These are phyloP conservation scores for Phallusia fumigata DNA, from an alignment of 23 tunicate species.

Conservation along the genomic window DNA sequence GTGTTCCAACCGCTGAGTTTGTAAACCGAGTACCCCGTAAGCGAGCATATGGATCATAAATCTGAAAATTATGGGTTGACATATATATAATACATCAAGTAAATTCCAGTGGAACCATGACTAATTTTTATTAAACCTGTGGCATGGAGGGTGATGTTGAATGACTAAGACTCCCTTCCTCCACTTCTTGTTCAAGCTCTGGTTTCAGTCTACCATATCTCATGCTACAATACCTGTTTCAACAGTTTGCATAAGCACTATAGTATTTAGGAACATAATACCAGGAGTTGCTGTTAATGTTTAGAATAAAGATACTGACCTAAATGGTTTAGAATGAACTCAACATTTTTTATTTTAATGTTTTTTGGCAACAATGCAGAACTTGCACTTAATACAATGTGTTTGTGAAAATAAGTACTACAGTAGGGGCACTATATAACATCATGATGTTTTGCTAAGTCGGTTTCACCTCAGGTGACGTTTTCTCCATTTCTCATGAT, in stretches of 20 bases:
- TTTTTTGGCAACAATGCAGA: no score
- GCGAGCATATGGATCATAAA: slow-evolving; percentile 72
- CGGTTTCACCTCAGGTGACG: slow-evolving; percentile 63
- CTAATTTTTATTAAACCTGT: slow-evolving; percentile 39
- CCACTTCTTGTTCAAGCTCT: slow-evolving; percentile 69
- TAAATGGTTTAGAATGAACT: no score
- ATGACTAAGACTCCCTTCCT: slow-evolving; percentile 48
- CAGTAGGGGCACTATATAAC: no score
- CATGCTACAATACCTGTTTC: slow-evolving; percentile 67
- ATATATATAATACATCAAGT: not conserved
- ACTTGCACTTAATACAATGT: no score
- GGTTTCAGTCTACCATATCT: slow-evolving; percentile 75
- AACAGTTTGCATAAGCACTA: no score
- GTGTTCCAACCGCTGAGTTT: slow-evolving; percentile 57
- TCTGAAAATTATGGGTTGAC: slow-evolving; percentile 18
- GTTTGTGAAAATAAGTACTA: no score
- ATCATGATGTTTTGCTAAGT: no score
- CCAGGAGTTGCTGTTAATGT: no score
- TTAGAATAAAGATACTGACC: not conserved
- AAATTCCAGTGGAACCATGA: not conserved
- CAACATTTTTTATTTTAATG: no score
- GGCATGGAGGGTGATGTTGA: slow-evolving; percentile 73
- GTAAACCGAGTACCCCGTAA: slow-evolving; percentile 28
- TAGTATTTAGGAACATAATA: no score
- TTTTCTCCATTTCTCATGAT: slow-evolving; percentile 77